phyloP scores from a whole-genome alignment of 2,888 invertebrate genomes.

The Cosmia pyralina region DNA sequence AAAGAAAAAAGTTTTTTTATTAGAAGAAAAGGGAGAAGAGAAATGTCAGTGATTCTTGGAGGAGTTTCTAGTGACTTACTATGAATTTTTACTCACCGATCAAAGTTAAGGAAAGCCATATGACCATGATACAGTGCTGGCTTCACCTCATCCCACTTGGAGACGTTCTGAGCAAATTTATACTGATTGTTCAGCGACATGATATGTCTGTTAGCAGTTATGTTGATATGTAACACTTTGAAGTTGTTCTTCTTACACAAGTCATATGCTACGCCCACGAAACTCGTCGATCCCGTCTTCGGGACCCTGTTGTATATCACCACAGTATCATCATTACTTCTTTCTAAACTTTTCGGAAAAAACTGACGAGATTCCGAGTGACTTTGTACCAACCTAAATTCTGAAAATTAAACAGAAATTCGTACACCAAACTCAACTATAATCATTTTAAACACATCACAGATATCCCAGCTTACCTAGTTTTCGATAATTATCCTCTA shows the following conservation, averaged over 20 bases:
- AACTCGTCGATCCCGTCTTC: conserved; percentile 99
- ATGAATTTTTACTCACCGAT: conserved; percentile 91
- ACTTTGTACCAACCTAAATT: conserved; percentile 79
- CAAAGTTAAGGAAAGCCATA: conserved; percentile 98
- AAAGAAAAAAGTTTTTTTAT: neutral
- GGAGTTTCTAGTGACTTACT: neutral
- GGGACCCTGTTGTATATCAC: conserved; percentile 99
- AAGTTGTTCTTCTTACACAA: conserved; percentile 93
- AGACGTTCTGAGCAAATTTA: conserved; percentile 97
- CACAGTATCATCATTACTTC: conserved; percentile 92
- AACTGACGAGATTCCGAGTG: conserved; percentile 83
- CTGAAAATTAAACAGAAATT: conserved; percentile 73
- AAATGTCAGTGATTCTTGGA: neutral
- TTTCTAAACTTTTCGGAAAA: conserved; percentile 77
- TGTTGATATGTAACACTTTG: conserved; percentile 96
- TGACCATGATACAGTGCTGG: conserved; percentile 99
- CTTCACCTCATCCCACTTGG: conserved; percentile 96
- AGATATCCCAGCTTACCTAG: conserved; percentile 75
- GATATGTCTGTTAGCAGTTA: conserved; percentile 98
- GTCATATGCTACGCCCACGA: conserved; percentile 97
- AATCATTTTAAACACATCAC: conserved; percentile 18
- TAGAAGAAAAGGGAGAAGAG: neutral
- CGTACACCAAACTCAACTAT: conserved; percentile 31
- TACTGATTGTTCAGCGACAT: conserved; percentile 97
- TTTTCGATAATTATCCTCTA: conserved; percentile 84